Percentiles rank a stretch among this genome's conserved stretches.
phyloP scores from a whole-genome alignment of 2,888 invertebrate species.

The Beris chalybata region DNA sequence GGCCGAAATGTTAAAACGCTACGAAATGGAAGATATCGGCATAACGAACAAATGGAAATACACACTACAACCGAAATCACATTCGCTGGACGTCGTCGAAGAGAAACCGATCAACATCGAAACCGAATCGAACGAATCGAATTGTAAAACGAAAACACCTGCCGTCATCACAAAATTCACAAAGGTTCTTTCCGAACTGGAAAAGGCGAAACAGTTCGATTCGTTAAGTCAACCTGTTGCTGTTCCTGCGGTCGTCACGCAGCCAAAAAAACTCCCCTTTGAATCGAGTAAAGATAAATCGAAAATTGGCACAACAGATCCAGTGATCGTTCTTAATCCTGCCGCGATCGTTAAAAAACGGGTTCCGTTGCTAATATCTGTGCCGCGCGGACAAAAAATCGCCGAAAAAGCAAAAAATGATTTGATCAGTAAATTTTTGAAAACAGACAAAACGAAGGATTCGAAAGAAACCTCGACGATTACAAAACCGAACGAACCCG shows the following conservation, averaged over 20 bases:
- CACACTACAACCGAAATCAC: conserved; percentile 48
- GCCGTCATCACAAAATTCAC: conserved; percentile 50
- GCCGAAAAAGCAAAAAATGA: conserved; percentile 50
- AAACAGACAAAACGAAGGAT: conserved; percentile 34
- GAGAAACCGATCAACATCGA: not conserved
- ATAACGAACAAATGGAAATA: conserved; percentile 64
- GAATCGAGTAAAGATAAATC: conserved; percentile 2
- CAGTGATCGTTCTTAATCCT: not conserved
- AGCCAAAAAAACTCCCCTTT: not conserved
- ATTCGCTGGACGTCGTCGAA: not conserved
- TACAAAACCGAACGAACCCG: not conserved
- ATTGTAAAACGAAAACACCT: conserved; percentile 22
- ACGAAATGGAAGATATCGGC: conserved; percentile 57
- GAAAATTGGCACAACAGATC: not conserved
- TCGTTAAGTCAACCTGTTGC: not conserved
- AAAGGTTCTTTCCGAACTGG: conserved; percentile 48
- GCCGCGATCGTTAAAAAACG: conserved; percentile 46
- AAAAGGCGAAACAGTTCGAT: conserved; percentile 44
- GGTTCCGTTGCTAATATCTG: conserved; percentile 54
- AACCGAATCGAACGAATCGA: conserved; percentile 6
- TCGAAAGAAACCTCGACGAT: not conserved
- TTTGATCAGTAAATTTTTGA: conserved; percentile 58
- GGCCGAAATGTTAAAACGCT: conserved; percentile 60
- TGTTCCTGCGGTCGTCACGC: not conserved
- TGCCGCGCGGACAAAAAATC: conserved; percentile 49